Evolutionary conservation across 2,113 vertebrate genomes (phyloP), one percentile per base, ranked within the genome.

Genomic region (Chlorodrepanis virens): DNA sequence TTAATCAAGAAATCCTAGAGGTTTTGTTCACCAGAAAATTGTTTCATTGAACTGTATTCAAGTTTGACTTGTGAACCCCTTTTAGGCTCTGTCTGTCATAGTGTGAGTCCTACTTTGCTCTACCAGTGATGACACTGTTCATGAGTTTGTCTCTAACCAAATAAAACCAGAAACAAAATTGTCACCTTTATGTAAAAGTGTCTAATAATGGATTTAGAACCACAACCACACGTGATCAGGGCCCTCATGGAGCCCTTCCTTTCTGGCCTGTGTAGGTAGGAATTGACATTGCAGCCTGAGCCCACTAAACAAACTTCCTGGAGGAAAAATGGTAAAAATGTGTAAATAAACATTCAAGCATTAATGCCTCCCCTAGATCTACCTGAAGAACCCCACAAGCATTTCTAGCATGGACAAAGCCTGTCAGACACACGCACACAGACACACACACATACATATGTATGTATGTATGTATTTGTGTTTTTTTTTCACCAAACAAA

Each of bases 361-460:
- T 88, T 69, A 72, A 68, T 53, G 6, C 6, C 11, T 86, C 22
- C 25, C 28, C 53, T 24, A 42, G n/a, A 79, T 15, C 28, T 53
- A 35, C 29, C 4, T 64, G 28, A 68, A 72, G 44, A 54, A 82
- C 8, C 12, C 59, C 33, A 86, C n/a, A 39, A 76, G 68, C 35
- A 28, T 19, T 19, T 90, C 24, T 44, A 72, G 24, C 31, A 40
- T 7, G 5, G 45, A 70, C 65, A 90, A 61, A 89, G 54, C 42
- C 28, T 53, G 9, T n/a, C 10, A 6, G 33, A n/a, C 4, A 64
- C 5, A 18, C 24, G 28, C 8, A 60, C 4, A 25, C 9, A 33
- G 1, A 33, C 2, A 23, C 2, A 28, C 4, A 56, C 2, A 18
- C 2, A 27, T 0, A 21, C 1, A 52, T 1, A 13, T 12, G 4